A percentile compares a stretch with the other conserved stretches of the same genome.
These are phyloP conservation scores for Macrocentrus cingulum DNA, from an alignment of 1,140 invertebrate species.

Conservation along the genomic window DNA sequence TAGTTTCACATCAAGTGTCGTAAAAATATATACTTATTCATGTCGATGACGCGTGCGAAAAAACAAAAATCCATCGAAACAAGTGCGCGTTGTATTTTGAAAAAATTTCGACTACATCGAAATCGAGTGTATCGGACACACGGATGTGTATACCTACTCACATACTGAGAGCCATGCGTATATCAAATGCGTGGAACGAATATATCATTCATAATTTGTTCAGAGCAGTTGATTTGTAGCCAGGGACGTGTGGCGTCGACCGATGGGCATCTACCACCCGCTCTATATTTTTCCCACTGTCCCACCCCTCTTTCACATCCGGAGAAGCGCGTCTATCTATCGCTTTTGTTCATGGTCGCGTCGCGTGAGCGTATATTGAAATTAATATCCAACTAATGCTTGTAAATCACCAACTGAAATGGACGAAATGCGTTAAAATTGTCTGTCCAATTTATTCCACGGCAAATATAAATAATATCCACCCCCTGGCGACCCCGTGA, in stretches of 20 bases:
- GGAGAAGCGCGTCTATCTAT: slow-evolving; percentile 25
- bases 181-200: slow-evolving; percentile 55
- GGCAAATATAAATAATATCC: neutral
- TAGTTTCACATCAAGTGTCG: too few species aligned
- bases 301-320: slow-evolving; percentile 21
- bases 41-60: too few species aligned
- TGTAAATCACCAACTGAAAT: slow-evolving; percentile 51
- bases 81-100: slow-evolving; percentile 15
- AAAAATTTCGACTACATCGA: neutral
- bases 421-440: slow-evolving; percentile 33
- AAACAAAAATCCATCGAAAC: too few species aligned
- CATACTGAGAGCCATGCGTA: slow-evolving; percentile 47
- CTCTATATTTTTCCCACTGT: slow-evolving; percentile 27
- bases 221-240: slow-evolving; percentile 57
- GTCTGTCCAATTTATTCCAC: slow-evolving; percentile 24
- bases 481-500: too few species aligned
- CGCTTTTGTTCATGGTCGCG: slow-evolving; percentile 37
- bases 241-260: slow-evolving; percentile 51
- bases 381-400: slow-evolving; percentile 59
- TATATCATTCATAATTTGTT: slow-evolving; percentile 61
- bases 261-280: slow-evolving; percentile 36
- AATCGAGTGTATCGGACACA: neutral
- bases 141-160: too few species aligned
- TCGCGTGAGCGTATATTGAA: slow-evolving; percentile 53
- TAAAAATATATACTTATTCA: slow-evolving; percentile 14